Evolutionary conservation across 2,797 vertebrate species (phyloP).

Genomic region (Esox lucius): DNA sequence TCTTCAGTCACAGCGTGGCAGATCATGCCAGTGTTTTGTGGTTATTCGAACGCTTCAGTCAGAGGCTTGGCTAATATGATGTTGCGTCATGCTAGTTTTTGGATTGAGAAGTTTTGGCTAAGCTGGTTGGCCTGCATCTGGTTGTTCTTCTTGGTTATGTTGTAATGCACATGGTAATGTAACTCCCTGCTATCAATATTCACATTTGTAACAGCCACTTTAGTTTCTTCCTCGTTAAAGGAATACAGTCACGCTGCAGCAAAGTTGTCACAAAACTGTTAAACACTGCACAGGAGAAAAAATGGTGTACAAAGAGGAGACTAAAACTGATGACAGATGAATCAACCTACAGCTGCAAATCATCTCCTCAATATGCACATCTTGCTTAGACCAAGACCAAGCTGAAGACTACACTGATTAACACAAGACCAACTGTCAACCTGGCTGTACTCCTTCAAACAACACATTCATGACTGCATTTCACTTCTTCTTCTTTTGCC

Average conservation of each 20-base stretch:
- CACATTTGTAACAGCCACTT: not conserved
- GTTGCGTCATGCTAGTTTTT: constrained; percentile 35
- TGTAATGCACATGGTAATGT: constrained; percentile 3
- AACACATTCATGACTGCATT: constrained; percentile 35
- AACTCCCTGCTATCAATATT: not conserved
- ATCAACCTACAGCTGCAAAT: constrained; percentile 67
- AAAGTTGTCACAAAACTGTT: constrained; percentile 10
- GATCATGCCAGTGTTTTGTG: constrained; percentile 9
- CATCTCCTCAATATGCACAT: constrained; percentile 36
- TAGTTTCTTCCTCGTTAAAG: not conserved
- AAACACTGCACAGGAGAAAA: constrained; percentile 14
- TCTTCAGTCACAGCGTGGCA: constrained; percentile 2
- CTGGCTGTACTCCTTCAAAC: constrained; percentile 67
- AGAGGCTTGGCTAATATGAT: constrained; percentile 43
- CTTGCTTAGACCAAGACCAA: constrained; percentile 45
- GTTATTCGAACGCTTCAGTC: constrained; percentile 53
- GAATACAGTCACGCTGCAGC: not conserved
- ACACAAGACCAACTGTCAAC: constrained; percentile 47
- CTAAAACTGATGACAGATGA: constrained; percentile 18
- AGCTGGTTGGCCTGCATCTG: constrained; percentile 29
- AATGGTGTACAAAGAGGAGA: constrained; percentile 40
- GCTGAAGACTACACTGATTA: constrained; percentile 34
- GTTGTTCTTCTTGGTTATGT: constrained; percentile 3
- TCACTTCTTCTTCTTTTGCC: not conserved
- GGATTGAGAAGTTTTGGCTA: constrained; percentile 12